Evolutionary conservation across 92 coral and sea anemone genomes (phyloP).

Genomic region (Galaxea fascicularis): DNA sequence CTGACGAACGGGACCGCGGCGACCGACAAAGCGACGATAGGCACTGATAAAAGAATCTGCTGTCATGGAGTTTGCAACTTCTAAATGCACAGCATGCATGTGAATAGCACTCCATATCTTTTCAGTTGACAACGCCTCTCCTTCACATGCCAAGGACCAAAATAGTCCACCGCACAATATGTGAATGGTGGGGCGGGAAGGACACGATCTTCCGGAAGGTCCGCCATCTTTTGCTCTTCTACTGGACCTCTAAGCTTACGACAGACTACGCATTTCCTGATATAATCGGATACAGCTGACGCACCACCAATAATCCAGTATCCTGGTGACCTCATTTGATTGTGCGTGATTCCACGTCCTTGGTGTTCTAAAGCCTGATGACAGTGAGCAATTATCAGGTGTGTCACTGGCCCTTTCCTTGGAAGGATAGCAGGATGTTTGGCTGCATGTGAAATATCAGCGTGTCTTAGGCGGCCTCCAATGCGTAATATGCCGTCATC

Average conservation of each 20-base stretch:
- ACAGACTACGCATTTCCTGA: too few species aligned
- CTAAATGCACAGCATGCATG: too few species aligned
- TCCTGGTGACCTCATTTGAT: neutral
- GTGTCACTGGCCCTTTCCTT: neutral
- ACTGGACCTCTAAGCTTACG: neutral
- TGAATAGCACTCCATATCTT: conserved; percentile 5
- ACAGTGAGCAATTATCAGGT: neutral
- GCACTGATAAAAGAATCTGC: neutral
- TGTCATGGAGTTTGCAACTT: too few species aligned
- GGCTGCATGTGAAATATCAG: neutral
- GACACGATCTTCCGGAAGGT: neutral
- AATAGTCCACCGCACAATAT: too few species aligned
- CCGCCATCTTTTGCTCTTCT: neutral
- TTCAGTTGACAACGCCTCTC: neutral
- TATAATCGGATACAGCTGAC: too few species aligned
- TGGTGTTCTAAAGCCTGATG: neutral
- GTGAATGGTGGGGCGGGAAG: neutral
- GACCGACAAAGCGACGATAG: neutral
- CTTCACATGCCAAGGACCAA: neutral
- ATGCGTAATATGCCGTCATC: neutral
- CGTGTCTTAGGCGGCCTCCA: neutral
- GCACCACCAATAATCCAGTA: neutral
- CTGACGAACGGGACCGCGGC: neutral
- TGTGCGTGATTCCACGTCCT: conserved; percentile 7
- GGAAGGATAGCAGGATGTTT: neutral